Base-by-base conservation (phyloP, 2,797 vertebrate species). In the Galago senegalensis region DNA sequence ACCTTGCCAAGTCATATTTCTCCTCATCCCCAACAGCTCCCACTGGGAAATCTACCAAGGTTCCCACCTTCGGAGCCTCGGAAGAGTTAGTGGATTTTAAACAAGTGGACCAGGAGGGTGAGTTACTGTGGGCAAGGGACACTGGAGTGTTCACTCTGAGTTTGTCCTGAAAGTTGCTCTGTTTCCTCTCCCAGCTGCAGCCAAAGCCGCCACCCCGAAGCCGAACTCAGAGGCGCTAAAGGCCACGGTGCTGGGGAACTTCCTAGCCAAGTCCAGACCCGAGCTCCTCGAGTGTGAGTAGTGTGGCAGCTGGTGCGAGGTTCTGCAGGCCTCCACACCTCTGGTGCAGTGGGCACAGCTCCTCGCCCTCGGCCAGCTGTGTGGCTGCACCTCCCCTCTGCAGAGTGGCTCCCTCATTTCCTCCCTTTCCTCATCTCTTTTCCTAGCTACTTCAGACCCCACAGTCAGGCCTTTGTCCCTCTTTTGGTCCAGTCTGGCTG, bases 241-340 rank as follows among this genome's bases (percentile, higher is more conserved):
- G 21, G 73, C 73, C 27, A 89, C 81, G 72, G 46, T 77, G 2
- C 25, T 98, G 0, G 97, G 94, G 70, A 95, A 17, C 91, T 98
- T 98, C 88, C 93, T 98, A 91, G 89, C 92, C 81, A 98, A 98
- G 96, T 65, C 98, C 83, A 99, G 99, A 97, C 75, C 25, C 1
- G 99, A 99, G 23, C 99, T 99, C 34, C 86, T 99, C 88, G 98
- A 99, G 61, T 99, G 99, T 99, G 98, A 99, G 99, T 98, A 80
- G 61, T 34, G 2, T 70, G 0, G 11, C 34, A 21, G 18, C 27
- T 43, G 40, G 29, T 0, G 3, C 2, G 46, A 5, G 0, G 14
- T 60, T 37, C 46, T 0, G 4, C 58, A 9, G 63, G 27, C 29
- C 34, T 56, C 9, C 2, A 6, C 49, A 14, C 40, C 20, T n/a